phyloP scores from a whole-genome alignment of 2,113 vertebrate species.

The Paratilapia polleni region DNA sequence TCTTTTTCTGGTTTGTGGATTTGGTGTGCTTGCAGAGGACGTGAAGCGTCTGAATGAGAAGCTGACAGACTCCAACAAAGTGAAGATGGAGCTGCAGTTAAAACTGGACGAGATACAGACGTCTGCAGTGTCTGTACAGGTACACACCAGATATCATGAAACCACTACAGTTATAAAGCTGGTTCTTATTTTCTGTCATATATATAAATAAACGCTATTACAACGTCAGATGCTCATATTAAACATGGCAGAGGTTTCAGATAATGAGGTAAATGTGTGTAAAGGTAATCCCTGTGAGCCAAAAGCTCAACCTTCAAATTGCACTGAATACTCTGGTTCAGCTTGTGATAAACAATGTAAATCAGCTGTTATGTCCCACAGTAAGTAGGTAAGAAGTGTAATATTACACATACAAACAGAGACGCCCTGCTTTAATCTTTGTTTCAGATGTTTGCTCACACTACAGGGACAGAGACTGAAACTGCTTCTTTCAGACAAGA shows the following conservation, averaged over 20 bases:
- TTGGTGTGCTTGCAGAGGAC: slow-evolving; percentile 82
- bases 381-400: neutral
- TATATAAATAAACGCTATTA: too few species aligned
- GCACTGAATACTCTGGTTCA: too few species aligned
- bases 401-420: neutral
- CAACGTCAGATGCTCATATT: too few species aligned
- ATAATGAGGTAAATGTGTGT: too few species aligned
- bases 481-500: neutral
- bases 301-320: too few species aligned
- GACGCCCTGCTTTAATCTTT: neutral
- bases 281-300: too few species aligned
- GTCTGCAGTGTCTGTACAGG: slow-evolving; percentile 90
- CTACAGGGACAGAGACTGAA: neutral
- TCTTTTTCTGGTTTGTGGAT: neutral
- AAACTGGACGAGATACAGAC: slow-evolving; percentile 93
- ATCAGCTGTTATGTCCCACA: neutral
- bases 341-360: neutral
- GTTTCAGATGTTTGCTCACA: neutral
- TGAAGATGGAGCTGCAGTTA: slow-evolving; percentile 91
- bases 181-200: too few species aligned
- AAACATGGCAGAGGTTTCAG: too few species aligned
- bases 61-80: slow-evolving; percentile 86
- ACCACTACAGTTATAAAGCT: neutral
- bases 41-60: slow-evolving; percentile 91
- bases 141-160: slow-evolving; percentile 42